Evolutionary conservation across 2,113 vertebrate genomes (phyloP), one percentile per base, ranked within the genome.

Genomic region (Microcebus murinus): DNA sequence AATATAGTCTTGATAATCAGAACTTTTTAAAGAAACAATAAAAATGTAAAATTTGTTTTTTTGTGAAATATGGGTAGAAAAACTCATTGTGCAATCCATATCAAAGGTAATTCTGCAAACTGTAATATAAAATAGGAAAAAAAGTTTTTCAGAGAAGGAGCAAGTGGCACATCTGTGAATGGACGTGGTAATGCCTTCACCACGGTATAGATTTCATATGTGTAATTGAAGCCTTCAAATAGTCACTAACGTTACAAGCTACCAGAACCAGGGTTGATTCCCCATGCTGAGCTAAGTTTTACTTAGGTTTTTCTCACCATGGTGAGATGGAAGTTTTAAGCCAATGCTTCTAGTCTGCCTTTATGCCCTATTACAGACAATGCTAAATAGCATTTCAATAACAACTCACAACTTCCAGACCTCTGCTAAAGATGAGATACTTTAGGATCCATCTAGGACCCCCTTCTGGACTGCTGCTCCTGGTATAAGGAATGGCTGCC

Each of bases 241-340:
- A 55, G 42, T 68, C 42, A 31, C 48, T 85, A n/a, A 36, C 39
- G 9, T 63, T 50, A 70, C 42, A n/a, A 94, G 31, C 71, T 92
- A 25, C 15, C 29, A 68, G 57, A 80, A 67, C 23, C 70, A 67
- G 15, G 50, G 11, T 17, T 61, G 34, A 18, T 74, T 80, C n/a
- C 21, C 1, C 0, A n/a, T 15, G 77, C 6, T 61, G 27, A 93
- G 8, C 17, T 74, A 65, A 71, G 31, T 96, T 83, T 79, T 71
- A 45, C 65, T 91, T 82, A 17, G 5, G 15, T 70, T 92, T 92
- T 92, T 80, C 68, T 79, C 52, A 89, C 87, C 74, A 91, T 14
- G 82, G 45, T 88, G 86, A 96, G 83, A 92, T 31, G 65, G 73
- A 96, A 85, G 15, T 39, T 71, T 39, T 14, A 87, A 86, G 50